phyloP scores from a whole-genome alignment of 2,797 vertebrate genomes.

The Natrix natrix region DNA sequence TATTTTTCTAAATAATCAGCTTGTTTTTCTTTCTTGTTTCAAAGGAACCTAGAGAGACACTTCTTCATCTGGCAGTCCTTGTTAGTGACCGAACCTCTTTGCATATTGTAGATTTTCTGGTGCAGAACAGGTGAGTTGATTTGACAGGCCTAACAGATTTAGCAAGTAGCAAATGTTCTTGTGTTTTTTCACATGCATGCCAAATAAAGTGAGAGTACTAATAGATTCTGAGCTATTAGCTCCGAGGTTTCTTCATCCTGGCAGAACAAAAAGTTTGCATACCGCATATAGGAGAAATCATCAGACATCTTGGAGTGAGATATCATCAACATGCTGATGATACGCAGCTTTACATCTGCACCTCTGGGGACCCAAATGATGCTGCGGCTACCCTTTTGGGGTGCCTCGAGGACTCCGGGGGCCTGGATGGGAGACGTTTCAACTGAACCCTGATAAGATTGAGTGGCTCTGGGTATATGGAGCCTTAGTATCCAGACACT shows the following conservation, averaged over 20 bases:
- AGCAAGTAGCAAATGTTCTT: neutral
- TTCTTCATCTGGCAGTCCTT: conserved; percentile 81
- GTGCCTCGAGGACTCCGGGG: neutral
- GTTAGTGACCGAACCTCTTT: conserved; percentile 80
- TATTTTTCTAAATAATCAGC: neutral
- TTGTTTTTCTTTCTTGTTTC: conserved; percentile 25
- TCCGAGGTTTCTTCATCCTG: neutral
- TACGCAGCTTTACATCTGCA: neutral
- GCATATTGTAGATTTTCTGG: conserved; percentile 84
- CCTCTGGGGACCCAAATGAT: neutral
- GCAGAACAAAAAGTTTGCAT: neutral
- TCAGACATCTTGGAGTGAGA: neutral
- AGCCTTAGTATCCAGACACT: neutral
- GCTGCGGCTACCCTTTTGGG: neutral
- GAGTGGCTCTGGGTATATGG: neutral
- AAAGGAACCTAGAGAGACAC: conserved; percentile 82
- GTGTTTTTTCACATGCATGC: neutral
- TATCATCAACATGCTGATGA: neutral
- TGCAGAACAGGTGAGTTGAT: conserved; percentile 76
- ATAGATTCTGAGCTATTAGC: neutral
- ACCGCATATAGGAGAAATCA: neutral
- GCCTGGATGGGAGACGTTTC: neutral
- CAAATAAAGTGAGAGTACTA: neutral
- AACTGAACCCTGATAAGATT: neutral
- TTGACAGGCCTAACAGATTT: neutral